phyloP scores from a whole-genome alignment of 2,113 vertebrate genomes.

The Hippocampus zosterae region DNA sequence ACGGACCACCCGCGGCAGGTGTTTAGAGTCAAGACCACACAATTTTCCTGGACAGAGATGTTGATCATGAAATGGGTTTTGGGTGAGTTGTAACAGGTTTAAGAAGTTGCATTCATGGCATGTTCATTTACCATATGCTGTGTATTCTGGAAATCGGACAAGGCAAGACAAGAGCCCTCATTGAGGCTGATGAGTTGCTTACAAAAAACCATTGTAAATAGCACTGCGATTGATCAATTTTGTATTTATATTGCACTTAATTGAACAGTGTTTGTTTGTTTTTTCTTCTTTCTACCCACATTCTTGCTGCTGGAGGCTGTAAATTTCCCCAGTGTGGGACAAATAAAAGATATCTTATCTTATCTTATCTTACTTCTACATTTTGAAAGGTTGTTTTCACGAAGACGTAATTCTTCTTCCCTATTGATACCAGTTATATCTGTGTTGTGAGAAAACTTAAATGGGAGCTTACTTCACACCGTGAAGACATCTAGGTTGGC shows the following conservation, averaged over 20 bases:
- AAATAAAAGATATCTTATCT: too few species aligned
- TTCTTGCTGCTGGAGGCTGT: too few species aligned
- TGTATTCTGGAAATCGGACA: background rate
- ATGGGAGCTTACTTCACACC: background rate
- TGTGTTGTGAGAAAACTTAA: background rate
- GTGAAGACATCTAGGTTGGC: background rate
- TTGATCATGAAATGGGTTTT: constrained; percentile 98
- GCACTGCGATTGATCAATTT: too few species aligned
- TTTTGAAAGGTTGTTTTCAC: background rate
- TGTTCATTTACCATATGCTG: background rate
- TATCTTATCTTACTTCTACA: background rate
- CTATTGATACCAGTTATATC: background rate
- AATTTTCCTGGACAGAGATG: constrained; percentile 96
- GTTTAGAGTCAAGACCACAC: constrained; percentile 94
- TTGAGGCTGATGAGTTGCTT: background rate
- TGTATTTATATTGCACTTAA: too few species aligned
- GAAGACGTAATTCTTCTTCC: background rate
- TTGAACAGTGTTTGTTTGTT: too few species aligned
- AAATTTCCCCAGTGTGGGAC: too few species aligned
- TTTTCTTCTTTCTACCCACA: too few species aligned
- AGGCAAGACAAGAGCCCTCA: background rate
- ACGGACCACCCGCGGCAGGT: constrained; percentile 92
- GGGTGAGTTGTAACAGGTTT: constrained; percentile 74
- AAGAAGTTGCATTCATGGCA: too few species aligned
- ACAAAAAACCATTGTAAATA: too few species aligned